Base-by-base conservation (phyloP, 2,113 vertebrate species). In the Blennius ocellaris region DNA sequence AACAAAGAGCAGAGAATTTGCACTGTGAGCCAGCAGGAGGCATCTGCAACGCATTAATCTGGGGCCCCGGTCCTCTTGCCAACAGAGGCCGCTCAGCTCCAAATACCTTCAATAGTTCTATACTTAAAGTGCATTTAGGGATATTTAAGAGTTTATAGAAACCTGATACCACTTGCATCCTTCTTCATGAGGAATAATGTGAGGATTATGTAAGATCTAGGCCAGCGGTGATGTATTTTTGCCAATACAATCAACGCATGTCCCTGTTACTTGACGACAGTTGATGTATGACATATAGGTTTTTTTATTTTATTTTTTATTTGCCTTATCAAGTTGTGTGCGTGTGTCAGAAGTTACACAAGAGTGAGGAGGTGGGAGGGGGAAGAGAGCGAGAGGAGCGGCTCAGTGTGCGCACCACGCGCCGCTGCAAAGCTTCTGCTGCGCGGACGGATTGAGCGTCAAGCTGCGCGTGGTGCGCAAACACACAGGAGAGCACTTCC, bases 11-110 rank as follows among this genome's bases (percentile, higher is more conserved):
- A 30, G 61, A 6, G 43, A 15, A 51, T 68, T 62, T 52, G 17
- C 36, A 36, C 17, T 9, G 58, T 3, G 52, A 71, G 70, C 77
- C 80, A 84, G 73, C 74, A 75, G 55, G 77, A 86, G 81, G 80
- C 86, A 85, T 88, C 81, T 90, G 88, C 56, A 86, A 81, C 77
- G 50, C 80, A 88, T 88, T 90, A 84, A 48, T 48, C 21, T 11
- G 8, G 47, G 17, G 65, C 64, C 52, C 60, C 59, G 47, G 49
- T 70, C 63, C 54, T 54, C 43, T 44, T 70, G 60, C 68, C 70
- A 81, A 47, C 52, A 69, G 4, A n/a, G n/a, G 6, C 65, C 57
- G 39, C 56, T 57, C 43, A 21, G 69, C 36, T 38, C 7, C 0
- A 36, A 60, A 69, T 54, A 30, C 48, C 1, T 76, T 0, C 3